These are phyloP conservation scores for Calyptommatus sinebrachiatus DNA, from an alignment of 2,113 vertebrate species.

Conservation along the genomic window DNA sequence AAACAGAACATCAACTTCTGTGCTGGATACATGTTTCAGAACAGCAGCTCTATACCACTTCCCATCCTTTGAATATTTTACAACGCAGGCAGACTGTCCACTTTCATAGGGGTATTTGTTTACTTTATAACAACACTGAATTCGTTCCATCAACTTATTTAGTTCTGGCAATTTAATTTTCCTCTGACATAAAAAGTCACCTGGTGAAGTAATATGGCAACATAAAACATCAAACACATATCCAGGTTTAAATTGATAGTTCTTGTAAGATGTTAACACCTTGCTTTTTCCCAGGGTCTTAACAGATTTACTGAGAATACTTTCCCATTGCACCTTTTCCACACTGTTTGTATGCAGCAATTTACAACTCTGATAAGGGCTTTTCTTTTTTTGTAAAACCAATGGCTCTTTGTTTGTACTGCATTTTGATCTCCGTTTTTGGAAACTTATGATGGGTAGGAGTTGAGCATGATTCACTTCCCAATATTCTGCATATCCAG, in stretches of 20 bases:
- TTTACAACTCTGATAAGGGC: background rate
- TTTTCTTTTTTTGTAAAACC: conserved; percentile 24
- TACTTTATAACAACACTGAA: conserved; percentile 77
- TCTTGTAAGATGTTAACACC: conserved; percentile 58
- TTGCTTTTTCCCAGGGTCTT: accelerated
- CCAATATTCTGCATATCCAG: conserved; percentile 75
- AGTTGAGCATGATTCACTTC: conserved; percentile 42
- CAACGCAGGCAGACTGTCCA: conserved; percentile 77
- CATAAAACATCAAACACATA: conserved; percentile 74
- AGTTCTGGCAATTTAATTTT: conserved; percentile 67
- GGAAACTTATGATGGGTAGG: background rate
- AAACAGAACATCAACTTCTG: conserved; percentile 68
- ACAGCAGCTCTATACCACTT: conserved; percentile 83
- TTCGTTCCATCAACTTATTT: conserved; percentile 76
- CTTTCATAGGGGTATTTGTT: conserved; percentile 64
- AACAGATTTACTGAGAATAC: background rate
- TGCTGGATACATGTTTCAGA: conserved; percentile 52
- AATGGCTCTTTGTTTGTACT: background rate
- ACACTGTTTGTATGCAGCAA: background rate
- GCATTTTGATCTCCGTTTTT: background rate
- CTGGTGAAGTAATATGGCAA: conserved; percentile 72
- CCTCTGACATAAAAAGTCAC: conserved; percentile 86
- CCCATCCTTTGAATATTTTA: conserved; percentile 68
- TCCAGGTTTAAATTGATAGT: conserved; percentile 75
- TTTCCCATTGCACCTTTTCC: conserved; percentile 26